A percentile compares a stretch with the other conserved stretches of the same genome.
Conservation (phyloP, 2,797 vertebrate species). For the Chaenodraco wilsoni region DNA sequence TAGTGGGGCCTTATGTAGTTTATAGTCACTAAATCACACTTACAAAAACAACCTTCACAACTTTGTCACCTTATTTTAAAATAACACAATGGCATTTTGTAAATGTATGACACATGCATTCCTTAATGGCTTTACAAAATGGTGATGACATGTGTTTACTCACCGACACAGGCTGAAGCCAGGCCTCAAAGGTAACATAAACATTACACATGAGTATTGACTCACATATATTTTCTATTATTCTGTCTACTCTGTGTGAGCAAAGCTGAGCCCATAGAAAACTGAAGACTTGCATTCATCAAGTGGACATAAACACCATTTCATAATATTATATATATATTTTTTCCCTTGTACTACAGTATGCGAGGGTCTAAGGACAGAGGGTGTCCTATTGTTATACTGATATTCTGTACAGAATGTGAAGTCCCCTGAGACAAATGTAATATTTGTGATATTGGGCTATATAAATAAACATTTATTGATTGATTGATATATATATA, state of each 20-base stretch:
- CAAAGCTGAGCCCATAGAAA: neutral
- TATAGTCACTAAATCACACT: neutral
- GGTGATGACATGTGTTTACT: neutral
- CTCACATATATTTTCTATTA: neutral
- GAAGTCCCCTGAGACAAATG: too few relatives aligned
- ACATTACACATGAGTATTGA: neutral
- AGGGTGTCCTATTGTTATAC: too few relatives aligned
- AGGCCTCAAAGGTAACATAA: neutral
- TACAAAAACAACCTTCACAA: neutral
- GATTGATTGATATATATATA: too few relatives aligned
- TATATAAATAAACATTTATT: too few relatives aligned
- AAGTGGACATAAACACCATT: neutral
- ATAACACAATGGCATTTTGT: too few relatives aligned
- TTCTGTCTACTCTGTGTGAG: neutral
- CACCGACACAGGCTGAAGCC: neutral
- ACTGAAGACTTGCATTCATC: neutral
- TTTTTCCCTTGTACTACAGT: too few relatives aligned
- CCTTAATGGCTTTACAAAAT: neutral
- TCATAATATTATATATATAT: too few relatives aligned
- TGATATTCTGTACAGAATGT: too few relatives aligned
- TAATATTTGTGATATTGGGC: too few relatives aligned
- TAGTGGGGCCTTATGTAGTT: neutral
- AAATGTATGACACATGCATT: too few relatives aligned
- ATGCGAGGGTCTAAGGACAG: too few relatives aligned
- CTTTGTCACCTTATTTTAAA: neutral